Base-by-base conservation (phyloP, 1,140 invertebrate genomes). In the honey bee (Apis mellifera) region DNA sequence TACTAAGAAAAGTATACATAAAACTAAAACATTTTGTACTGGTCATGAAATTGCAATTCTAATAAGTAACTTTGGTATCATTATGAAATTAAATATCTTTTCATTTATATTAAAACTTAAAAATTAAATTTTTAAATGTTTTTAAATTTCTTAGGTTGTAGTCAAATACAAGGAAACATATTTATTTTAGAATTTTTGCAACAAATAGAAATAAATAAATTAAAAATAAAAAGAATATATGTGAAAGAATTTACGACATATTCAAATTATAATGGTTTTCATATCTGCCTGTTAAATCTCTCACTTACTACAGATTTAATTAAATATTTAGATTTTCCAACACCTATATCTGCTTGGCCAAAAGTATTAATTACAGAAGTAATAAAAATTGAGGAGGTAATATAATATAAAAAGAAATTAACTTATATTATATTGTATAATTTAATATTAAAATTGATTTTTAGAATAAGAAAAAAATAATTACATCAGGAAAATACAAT, bases 81-180 rank as follows among this genome's bases (percentile, higher is more conserved):
- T 60, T 55, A 54, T 54, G 5, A 0, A 13, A 68, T 21, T 17
- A 68, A 60, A 54, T 50, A 66, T 65, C 26, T 48, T 54, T 73
- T 17, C 21, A 42, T 12, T 79, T n/a, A 23, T 13, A n/a, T 57
- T 48, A 32, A 54, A 50, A 66, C 5, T 21, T n/a, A n/a, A n/a
- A n/a, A 19, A 17, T 57, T 60, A 19, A 26, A 65, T 2, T 70
- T 54, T 60, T 7, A 32, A 62, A 15, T 8, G 55, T 54, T 26
- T 19, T 59, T 71, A 60, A 42, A 23, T 71, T 90, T 96, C 48
- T 95, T 95, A 62, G 95, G 95, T 26, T 92, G 94, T 8, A 95
- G 94, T n/a, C 93, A 95, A 77, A 86, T 96, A 60, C 96, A 97
- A 91, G 92, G 95, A 89, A 95, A 95, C 76, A 94, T 96, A 64